Conservation (phyloP, 2,113 vertebrate genomes). For the Himantopus leucocephalus region DNA sequence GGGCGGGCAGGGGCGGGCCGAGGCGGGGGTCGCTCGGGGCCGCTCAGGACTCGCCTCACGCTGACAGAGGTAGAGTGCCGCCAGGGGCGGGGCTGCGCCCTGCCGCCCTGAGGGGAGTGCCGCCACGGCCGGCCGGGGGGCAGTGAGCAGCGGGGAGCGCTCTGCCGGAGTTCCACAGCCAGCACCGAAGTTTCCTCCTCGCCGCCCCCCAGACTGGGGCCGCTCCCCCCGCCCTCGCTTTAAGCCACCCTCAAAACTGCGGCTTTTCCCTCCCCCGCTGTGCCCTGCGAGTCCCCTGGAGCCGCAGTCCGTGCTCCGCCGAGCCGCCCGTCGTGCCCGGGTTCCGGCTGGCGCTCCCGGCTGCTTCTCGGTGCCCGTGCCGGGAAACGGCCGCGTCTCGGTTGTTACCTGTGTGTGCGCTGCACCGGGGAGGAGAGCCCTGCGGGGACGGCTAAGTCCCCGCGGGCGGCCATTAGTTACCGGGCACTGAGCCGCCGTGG, state of each 20-base stretch:
- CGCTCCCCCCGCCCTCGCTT: accelerated
- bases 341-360: not conserved
- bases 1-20: not conserved
- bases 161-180: no score
- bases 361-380: no score
- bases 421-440: no score
- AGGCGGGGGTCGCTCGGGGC: no score
- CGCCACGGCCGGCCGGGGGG: accelerated
- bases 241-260: accelerated
- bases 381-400: no score
- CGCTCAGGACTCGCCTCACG: no score
- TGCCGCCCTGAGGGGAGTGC: not conserved
- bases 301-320: not conserved
- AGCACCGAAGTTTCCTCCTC: not conserved
- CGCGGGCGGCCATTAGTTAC: no score
- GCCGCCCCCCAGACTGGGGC: accelerated
- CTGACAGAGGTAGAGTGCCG: no score
- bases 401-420: not conserved
- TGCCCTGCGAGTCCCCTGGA: no score
- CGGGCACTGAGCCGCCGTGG: accelerated
- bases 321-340: no score
- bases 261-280: accelerated
- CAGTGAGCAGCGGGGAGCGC: not conserved
- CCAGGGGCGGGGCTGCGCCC: no score
- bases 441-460: not conserved